Conservation (phyloP, 2,888 invertebrate genomes). For the Strigamia crassipes region DNA sequence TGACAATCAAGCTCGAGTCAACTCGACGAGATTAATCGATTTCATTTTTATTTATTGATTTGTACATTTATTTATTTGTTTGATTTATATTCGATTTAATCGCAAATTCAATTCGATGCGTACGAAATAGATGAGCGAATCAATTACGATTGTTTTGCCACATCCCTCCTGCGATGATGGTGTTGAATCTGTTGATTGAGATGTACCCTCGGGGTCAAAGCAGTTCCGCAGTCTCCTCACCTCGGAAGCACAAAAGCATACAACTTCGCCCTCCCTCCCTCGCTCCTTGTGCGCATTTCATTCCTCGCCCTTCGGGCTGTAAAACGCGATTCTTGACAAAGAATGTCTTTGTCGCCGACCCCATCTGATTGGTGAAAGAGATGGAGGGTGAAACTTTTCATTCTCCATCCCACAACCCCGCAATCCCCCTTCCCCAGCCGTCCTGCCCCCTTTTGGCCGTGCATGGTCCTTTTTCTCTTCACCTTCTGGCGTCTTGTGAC, state of each 20-base stretch:
- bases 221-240: slow-evolving; percentile 32
- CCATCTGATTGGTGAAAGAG: slow-evolving; percentile 37
- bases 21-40: slow-evolving; percentile 16
- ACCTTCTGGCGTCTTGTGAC: slow-evolving; percentile 42
- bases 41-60: neutral
- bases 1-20: slow-evolving; percentile 17
- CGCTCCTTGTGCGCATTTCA: neutral
- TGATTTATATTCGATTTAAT: too few relatives aligned
- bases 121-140: neutral
- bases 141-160: slow-evolving; percentile 2
- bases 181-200: slow-evolving; percentile 37
- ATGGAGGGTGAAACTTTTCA: slow-evolving; percentile 25
- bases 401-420: neutral
- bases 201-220: slow-evolving; percentile 19
- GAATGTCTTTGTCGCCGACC: slow-evolving; percentile 39
- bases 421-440: neutral
- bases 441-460: slow-evolving; percentile 1
- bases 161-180: neutral
- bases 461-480: slow-evolving; percentile 9
- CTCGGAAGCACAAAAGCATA: slow-evolving; percentile 39
- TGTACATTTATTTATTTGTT: neutral
- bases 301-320: slow-evolving; percentile 25
- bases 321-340: slow-evolving; percentile 33
- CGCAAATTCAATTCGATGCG: neutral
- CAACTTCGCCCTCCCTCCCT: slow-evolving; percentile 6